Evolutionary conservation across 2,113 vertebrate genomes (phyloP), one percentile per base, ranked within the genome.

Genomic region (Bujurquina vittata): DNA sequence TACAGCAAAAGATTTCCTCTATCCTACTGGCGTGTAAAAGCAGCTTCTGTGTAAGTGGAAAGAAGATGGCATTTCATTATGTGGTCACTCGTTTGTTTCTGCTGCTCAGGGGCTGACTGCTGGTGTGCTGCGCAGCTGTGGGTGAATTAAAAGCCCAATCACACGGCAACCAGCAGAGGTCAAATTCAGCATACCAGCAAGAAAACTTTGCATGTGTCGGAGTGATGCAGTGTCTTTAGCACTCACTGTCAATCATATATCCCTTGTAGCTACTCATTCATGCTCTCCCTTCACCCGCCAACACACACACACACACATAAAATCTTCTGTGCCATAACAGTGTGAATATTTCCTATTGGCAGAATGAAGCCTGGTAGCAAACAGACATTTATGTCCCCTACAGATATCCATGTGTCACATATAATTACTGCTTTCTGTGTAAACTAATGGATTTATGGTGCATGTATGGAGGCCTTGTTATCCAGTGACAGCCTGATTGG

Each of bases 301-400:
- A 75, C 75, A 80, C 75, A 55, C 58, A 54, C 65, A 31, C 52
- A n/a, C 29, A 18, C 58, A 72, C 56, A 81, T 14, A 49, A 75
- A 86, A 80, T 72, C 58, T 35, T 83, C 40, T 80, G 49, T 65
- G 1, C 75, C 62, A 74, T 52, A 87, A 61, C 75, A 81, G 33
- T 80, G 84, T 79, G 80, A 87, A 76, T 86, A 72, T 90, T 83
- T 80, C 69, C 86, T n/a, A 54, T 81, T 84, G 87, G 84, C 67
- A 85, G 33, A 29, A 84, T 80, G 80, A 33, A 54, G 83, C 61
- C 61, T 59, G 59, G 52, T 52, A 67, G 74, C 69, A 60, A 85
- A 81, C 35, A 69, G 18, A 69, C 58, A 57, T 26, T 72, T 72
- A 54, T 54, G 67, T 72, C 26, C 67, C 67, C 67, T 26, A n/a